phyloP scores from a whole-genome alignment of 2,888 invertebrate species.

The Aleiodes alternator region DNA sequence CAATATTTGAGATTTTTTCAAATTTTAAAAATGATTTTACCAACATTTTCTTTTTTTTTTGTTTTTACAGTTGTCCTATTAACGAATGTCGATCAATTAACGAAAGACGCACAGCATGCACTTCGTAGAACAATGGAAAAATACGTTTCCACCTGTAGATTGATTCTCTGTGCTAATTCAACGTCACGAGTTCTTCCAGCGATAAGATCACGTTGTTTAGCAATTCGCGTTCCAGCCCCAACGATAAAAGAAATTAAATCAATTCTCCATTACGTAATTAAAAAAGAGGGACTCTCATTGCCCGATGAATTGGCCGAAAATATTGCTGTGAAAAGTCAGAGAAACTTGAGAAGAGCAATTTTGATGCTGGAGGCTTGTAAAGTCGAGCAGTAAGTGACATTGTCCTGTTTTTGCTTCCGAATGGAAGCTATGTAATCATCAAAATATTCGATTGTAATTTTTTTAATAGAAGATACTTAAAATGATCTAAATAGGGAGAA shows the following conservation, averaged over 20 bases:
- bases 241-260: constrained; percentile 83
- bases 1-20: not conserved
- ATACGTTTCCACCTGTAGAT: constrained; percentile 94
- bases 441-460: no score
- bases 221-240: constrained; percentile 94
- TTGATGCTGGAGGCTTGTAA: constrained; percentile 95
- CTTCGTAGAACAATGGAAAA: constrained; percentile 99
- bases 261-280: constrained; percentile 82
- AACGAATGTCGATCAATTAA: constrained; percentile 95
- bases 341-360: constrained; percentile 94
- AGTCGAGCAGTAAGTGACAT: constrained; percentile 83
- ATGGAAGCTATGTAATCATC: no score
- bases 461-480: no score
- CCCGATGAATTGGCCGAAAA: constrained; percentile 86
- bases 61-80: constrained; percentile 87
- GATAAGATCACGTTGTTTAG: constrained; percentile 95
- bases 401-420: not conserved
- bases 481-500: no score
- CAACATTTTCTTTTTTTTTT: constrained; percentile 22
- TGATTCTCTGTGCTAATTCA: constrained; percentile 95
- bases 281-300: constrained; percentile 87
- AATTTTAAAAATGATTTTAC: not conserved
- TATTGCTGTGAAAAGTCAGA: constrained; percentile 86
- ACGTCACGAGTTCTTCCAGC: constrained; percentile 98
- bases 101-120: constrained; percentile 98